phyloP scores from a whole-genome alignment of 2,113 vertebrate species.

The Ageneiosus marmoratus region DNA sequence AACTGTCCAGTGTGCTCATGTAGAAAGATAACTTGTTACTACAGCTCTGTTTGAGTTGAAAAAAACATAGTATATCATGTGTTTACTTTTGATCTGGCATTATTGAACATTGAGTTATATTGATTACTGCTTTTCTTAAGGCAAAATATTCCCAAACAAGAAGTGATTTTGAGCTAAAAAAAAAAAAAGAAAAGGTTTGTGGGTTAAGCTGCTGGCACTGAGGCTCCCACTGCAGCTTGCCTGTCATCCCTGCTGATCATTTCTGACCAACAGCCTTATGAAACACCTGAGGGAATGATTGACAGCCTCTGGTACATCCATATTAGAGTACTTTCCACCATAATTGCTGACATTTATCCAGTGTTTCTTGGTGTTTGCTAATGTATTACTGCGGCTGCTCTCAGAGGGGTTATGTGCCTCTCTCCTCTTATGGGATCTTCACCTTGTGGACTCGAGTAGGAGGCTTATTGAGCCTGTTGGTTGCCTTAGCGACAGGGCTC shows the following conservation, averaged over 20 bases:
- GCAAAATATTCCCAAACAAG: not conserved
- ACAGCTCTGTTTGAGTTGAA: not conserved
- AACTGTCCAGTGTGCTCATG: not conserved
- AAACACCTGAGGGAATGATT: conserved; percentile 86
- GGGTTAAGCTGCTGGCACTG: not conserved
- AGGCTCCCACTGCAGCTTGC: not conserved
- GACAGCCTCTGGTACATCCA: conserved; percentile 93
- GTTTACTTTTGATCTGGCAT: not conserved
- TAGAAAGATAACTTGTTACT: conserved; percentile 12
- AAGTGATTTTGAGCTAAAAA: not conserved
- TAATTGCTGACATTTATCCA: conserved; percentile 99
- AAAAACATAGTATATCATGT: not conserved
- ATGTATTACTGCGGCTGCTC: conserved; percentile 99
- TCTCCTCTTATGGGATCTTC: conserved; percentile 92
- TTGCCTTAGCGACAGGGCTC: conserved; percentile 97
- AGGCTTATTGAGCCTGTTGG: conserved; percentile 91
- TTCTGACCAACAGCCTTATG: conserved; percentile 51
- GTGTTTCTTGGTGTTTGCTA: conserved; percentile 99
- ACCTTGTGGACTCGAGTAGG: conserved; percentile 86
- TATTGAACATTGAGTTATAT: conserved; percentile 9
- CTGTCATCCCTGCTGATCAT: conserved; percentile 16
- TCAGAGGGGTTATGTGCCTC: conserved; percentile 88
- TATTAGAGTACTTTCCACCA: conserved; percentile 90
- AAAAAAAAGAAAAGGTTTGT: not conserved
- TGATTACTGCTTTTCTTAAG: conserved; percentile 1